Conservation (phyloP, 2,797 vertebrate species). For the Microctenopoma lineatum region DNA sequence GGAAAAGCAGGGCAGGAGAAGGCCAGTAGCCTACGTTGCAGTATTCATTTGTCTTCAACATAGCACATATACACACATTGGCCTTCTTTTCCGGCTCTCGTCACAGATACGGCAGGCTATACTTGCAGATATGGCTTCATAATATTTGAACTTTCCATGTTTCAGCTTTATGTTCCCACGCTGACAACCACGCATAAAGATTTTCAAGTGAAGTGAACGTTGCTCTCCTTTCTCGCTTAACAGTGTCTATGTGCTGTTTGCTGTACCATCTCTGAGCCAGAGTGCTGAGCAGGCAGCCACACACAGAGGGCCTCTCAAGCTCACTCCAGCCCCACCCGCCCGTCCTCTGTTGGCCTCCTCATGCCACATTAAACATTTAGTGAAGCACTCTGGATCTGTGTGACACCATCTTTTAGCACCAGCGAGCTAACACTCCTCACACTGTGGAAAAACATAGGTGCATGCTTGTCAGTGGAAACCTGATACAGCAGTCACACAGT, state of each 20-base stretch:
- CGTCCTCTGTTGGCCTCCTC: conserved; percentile 79
- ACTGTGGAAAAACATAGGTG: conserved; percentile 70
- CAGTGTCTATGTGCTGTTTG: conserved; percentile 38
- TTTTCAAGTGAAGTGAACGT: conserved; percentile 63
- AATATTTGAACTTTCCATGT: conserved; percentile 69
- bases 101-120: conserved; percentile 58
- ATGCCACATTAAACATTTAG: conserved; percentile 85
- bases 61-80: conserved; percentile 40
- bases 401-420: conserved; percentile 78
- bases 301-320: conserved; percentile 42
- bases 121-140: conserved; percentile 57
- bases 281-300: conserved; percentile 65
- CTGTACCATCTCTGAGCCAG: conserved; percentile 49
- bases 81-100: conserved; percentile 62
- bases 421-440: conserved; percentile 65
- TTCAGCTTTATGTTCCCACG: conserved; percentile 67
- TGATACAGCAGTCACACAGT: conserved; percentile 53
- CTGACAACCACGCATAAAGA: conserved; percentile 65
- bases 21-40: conserved; percentile 74
- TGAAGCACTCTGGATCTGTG: conserved; percentile 77
- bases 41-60: conserved; percentile 71
- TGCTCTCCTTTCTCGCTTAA: conserved; percentile 26
- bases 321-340: conserved; percentile 69
- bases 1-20: conserved; percentile 77
- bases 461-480: conserved; percentile 56